Evolutionary conservation across 2,113 vertebrate species (phyloP).

Genomic region (Asarcornis scutulata): DNA sequence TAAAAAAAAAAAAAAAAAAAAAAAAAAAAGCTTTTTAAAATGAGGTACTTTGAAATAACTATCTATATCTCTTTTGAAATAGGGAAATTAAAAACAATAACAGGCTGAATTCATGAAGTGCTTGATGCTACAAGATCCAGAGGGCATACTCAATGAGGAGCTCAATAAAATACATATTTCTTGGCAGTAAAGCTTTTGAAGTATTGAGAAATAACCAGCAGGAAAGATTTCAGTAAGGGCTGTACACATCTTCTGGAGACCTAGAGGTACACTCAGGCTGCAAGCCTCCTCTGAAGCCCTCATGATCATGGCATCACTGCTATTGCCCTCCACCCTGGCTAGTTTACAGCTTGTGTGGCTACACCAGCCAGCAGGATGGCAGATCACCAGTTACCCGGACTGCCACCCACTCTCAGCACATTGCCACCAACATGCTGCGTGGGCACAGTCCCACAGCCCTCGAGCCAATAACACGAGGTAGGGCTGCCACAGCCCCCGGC

Average conservation of each 20-base stretch:
- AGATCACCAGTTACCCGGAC: not conserved
- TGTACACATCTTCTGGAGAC: not conserved
- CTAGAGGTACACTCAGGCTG: not conserved
- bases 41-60: not conserved
- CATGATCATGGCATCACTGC: not conserved
- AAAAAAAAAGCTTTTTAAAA: not conserved
- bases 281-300: not conserved
- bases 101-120: not conserved
- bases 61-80: not conserved
- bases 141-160: not conserved
- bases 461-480: not conserved
- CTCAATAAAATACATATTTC: not conserved
- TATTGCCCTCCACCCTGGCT: not conserved
- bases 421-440: not conserved
- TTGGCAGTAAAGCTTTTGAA: not conserved
- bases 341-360: not conserved
- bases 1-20: not conserved
- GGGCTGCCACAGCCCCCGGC: not conserved
- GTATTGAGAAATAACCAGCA: not conserved
- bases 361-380: not conserved
- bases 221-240: not conserved
- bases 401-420: not conserved
- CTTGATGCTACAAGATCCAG: not conserved
- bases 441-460: not conserved
- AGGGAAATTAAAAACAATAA: not conserved